Evolutionary conservation across 2,113 vertebrate genomes (phyloP).

Genomic region (Saiga tatarica): DNA sequence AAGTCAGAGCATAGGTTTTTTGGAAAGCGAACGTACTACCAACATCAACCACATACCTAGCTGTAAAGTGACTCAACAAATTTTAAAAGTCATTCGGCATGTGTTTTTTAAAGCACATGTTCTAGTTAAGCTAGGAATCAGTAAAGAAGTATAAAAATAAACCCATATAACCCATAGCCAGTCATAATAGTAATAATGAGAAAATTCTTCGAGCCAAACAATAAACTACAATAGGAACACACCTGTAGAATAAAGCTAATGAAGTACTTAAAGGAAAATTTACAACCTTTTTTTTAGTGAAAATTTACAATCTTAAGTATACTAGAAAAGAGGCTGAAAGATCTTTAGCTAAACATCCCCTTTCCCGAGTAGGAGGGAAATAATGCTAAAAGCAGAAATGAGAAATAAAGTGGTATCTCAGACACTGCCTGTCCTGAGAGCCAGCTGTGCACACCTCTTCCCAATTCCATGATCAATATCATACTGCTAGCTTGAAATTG

Average conservation of each 20-base stretch:
- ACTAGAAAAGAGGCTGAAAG: background rate
- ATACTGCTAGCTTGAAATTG: background rate
- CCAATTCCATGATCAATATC: background rate
- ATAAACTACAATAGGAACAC: background rate
- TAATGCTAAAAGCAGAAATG: background rate
- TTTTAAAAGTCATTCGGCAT: background rate
- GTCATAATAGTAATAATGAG: background rate
- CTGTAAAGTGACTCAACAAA: constrained; percentile 1
- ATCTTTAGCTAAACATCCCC: background rate
- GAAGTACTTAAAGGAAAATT: background rate
- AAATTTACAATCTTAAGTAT: background rate
- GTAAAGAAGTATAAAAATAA: background rate
- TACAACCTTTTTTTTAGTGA: background rate
- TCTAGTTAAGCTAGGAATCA: background rate
- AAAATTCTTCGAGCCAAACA: constrained; percentile 1
- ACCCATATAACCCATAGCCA: background rate
- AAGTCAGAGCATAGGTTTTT: background rate
- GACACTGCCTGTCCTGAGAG: background rate
- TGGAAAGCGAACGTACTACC: background rate
- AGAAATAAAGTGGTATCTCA: background rate
- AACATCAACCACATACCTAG: background rate
- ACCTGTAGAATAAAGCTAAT: background rate
- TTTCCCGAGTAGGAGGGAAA: background rate
- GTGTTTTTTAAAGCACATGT: background rate
- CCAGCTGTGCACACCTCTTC: background rate